These are phyloP conservation scores for Galeruca laticollis DNA, from an alignment of 2,888 invertebrate genomes.

Conservation along the genomic window DNA sequence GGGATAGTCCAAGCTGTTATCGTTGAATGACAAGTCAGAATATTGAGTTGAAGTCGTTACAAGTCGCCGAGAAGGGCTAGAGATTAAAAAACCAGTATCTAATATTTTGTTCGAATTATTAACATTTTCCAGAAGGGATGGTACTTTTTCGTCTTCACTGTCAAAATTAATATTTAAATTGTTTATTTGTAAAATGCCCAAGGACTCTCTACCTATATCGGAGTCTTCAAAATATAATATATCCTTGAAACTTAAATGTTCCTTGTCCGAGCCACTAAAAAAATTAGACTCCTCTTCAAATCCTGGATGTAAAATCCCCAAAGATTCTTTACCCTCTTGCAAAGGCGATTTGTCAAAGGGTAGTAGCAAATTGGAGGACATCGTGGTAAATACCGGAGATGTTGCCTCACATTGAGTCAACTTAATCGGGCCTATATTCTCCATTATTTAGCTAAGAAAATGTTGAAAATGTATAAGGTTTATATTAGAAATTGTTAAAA, in stretches of 20 bases:
- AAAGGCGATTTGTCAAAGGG: not conserved
- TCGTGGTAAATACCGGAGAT: not conserved
- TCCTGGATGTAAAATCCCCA: slow-evolving; percentile 40
- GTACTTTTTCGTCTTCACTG: slow-evolving; percentile 33
- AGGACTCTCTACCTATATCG: slow-evolving; percentile 44
- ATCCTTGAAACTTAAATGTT: slow-evolving; percentile 25
- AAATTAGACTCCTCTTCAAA: slow-evolving; percentile 37
- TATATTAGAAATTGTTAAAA: not conserved
- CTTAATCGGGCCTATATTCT: not conserved
- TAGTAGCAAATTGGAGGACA: not conserved
- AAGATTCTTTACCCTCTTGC: slow-evolving; percentile 37
- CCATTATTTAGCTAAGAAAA: not conserved
- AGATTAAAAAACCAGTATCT: slow-evolving; percentile 43
- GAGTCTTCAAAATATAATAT: slow-evolving; percentile 33
- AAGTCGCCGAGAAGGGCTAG: slow-evolving; percentile 37
- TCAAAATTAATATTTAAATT: slow-evolving; percentile 32
- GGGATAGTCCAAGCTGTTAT: slow-evolving; percentile 47
- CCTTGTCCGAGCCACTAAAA: slow-evolving; percentile 30
- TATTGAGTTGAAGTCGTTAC: slow-evolving; percentile 36
- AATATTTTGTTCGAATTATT: slow-evolving; percentile 20
- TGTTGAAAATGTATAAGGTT: not conserved
- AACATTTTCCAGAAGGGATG: slow-evolving; percentile 32
- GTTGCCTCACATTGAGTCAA: not conserved
- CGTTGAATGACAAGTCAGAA: slow-evolving; percentile 44
- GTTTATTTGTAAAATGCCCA: slow-evolving; percentile 46